phyloP scores from a whole-genome alignment of 2,797 vertebrate species.

The Aselliscus stoliczkanus region DNA sequence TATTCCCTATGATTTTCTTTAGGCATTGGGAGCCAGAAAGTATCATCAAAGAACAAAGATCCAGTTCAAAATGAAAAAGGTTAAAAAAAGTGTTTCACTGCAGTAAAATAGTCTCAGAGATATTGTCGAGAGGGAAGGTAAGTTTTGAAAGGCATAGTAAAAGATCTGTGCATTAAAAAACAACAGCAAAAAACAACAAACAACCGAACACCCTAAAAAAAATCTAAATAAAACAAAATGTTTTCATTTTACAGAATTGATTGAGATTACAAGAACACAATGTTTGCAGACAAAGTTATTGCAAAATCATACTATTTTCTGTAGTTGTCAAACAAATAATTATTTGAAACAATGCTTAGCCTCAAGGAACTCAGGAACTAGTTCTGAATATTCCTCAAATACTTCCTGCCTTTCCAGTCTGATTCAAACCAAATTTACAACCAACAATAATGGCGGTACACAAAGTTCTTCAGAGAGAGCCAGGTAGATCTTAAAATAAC shows the following conservation, averaged over 20 bases:
- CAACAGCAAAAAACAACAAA: too few relatives aligned
- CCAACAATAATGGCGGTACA: background rate
- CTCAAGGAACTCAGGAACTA: background rate
- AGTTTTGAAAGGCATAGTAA: background rate
- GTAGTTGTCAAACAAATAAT: background rate
- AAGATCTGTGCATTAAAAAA: background rate
- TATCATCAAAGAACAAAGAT: constrained; percentile 12
- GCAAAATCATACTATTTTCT: background rate
- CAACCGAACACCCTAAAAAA: background rate
- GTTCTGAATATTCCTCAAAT: background rate
- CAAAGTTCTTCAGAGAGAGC: background rate
- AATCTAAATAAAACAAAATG: background rate
- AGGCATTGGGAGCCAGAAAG: background rate
- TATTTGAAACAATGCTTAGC: background rate
- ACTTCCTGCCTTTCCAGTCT: background rate
- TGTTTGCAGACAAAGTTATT: background rate
- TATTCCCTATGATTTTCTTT: constrained; percentile 39
- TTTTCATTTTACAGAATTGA: background rate
- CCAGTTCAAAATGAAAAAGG: background rate
- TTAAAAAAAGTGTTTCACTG: background rate
- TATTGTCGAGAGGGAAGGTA: background rate
- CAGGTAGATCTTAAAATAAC: background rate
- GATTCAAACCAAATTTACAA: background rate
- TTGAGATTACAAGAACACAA: background rate
- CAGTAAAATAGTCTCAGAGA: background rate